Base-by-base conservation (phyloP, 2,113 vertebrate genomes). In the Elachura formosa region DNA sequence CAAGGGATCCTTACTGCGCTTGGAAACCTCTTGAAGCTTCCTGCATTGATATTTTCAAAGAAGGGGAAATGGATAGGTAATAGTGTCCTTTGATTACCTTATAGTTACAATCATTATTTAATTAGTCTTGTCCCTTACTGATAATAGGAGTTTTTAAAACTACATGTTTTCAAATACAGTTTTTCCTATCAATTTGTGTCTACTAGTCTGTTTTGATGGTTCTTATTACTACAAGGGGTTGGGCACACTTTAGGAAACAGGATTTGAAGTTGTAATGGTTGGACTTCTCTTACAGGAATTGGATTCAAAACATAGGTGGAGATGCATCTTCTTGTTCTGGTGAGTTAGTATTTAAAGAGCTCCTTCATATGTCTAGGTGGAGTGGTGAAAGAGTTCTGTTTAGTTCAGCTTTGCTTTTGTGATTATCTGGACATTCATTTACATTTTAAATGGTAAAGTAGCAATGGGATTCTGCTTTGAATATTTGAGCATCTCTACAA, bases 1-100 rank as follows among this genome's bases (percentile, higher is more conserved):
- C 99, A 23, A 98, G 99, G 56, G 99, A 99, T 97, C 99, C 99
- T 11, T 99, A 99, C 86, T 99, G 99, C 36, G 99, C 99, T 84
- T 99, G 99, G 99, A 98, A 98, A 96, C 94, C 94, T 0, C 84
- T 55, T 8, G 26, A 90, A 15, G 73, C 93, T 3, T 82, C 97
- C 69, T 99, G 99, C 17, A 45, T 97, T 59, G 86, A 98, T 62
- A 98, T 98, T 96, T 93, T 98, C 36, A 96, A 98, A 49, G 75
- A 97, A 24, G 63, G 38, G 63, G 63, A 82, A 89, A 64, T 45
- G 58, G 85, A 89, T 95, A 98, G 98, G 98, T 98, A 98, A 92
- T 26, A 2, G 12, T 64, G 45, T 20, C 31, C 14, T 56, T 33
- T 9, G 14, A 12, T 54, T 49, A 63, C 28, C 11, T 15, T 20